Evolutionary conservation across 2,888 invertebrate genomes (phyloP).

Genomic region (Troglohyphantes excavatus): DNA sequence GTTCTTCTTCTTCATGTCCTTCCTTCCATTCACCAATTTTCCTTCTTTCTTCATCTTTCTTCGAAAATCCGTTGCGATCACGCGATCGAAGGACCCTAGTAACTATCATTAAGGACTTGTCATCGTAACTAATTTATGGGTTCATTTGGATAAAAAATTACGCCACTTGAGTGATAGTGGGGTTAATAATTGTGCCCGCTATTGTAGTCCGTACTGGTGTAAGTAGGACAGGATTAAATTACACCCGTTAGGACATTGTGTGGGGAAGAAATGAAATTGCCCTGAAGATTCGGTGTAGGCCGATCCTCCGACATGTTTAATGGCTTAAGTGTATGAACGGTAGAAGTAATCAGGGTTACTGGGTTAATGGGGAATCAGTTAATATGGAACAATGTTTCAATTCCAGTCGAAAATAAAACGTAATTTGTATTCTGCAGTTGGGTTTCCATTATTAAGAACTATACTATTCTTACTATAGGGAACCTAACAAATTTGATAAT

Average conservation of each 20-base stretch:
- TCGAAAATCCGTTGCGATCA: slow-evolving; percentile 38
- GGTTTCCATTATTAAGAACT: too few relatives aligned
- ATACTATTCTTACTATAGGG: too few relatives aligned
- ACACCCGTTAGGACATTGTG: background rate
- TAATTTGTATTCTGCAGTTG: too few relatives aligned
- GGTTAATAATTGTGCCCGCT: slow-evolving; percentile 46
- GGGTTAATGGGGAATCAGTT: background rate
- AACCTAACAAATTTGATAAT: too few relatives aligned
- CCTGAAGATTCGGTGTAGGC: background rate
- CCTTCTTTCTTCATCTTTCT: background rate
- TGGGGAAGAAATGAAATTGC: slow-evolving; percentile 1
- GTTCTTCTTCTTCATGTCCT: slow-evolving; percentile 60
- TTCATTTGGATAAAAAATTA: slow-evolving; percentile 53
- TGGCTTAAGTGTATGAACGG: background rate
- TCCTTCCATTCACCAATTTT: slow-evolving; percentile 11
- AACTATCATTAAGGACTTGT: slow-evolving; percentile 63
- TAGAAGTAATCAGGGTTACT: background rate
- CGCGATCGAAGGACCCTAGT: slow-evolving; percentile 37
- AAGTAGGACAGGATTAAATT: background rate
- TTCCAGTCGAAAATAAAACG: too few relatives aligned
- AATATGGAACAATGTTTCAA: background rate
- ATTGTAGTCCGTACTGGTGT: background rate
- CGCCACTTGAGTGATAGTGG: slow-evolving; percentile 47
- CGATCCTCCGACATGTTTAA: background rate
- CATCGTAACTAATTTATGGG: slow-evolving; percentile 65